Conservation (phyloP, 2,113 vertebrate species). For the Gulo gulo region DNA sequence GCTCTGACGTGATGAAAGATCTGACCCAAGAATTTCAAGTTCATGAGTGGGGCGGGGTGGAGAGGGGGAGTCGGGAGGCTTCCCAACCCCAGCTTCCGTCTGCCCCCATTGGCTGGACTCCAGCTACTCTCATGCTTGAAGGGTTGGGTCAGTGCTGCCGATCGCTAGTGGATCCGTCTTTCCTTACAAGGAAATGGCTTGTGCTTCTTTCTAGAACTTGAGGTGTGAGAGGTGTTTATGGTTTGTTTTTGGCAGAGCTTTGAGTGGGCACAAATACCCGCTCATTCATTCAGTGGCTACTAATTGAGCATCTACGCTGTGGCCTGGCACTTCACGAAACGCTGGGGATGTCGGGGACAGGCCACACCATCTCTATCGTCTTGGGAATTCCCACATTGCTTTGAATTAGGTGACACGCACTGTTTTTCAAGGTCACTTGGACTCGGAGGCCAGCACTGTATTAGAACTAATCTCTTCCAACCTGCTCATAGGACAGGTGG, state of each 20-base stretch:
- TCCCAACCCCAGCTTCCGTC: background rate
- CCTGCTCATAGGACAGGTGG: background rate
- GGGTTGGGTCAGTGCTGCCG: background rate
- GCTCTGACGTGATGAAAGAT: conserved; percentile 3
- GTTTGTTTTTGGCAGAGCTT: background rate
- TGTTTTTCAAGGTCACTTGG: background rate
- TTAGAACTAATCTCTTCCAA: background rate
- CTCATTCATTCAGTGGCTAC: background rate
- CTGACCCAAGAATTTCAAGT: background rate
- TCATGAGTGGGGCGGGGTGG: background rate
- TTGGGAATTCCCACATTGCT: background rate
- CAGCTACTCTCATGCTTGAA: background rate
- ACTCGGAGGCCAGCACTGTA: background rate
- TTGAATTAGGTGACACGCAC: background rate
- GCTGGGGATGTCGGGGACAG: fast-evolving
- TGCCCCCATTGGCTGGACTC: background rate
- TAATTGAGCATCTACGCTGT: background rate
- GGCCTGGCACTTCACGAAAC: background rate
- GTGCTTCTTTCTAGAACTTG: background rate
- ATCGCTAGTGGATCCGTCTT: background rate
- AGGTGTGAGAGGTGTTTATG: background rate
- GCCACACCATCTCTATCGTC: background rate
- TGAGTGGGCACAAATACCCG: background rate
- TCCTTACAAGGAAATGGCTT: background rate
- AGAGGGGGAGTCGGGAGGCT: background rate